Evolutionary conservation across 2,797 vertebrate genomes (phyloP), one percentile per base, ranked within the genome.

Genomic region (Mastacembelus armatus): DNA sequence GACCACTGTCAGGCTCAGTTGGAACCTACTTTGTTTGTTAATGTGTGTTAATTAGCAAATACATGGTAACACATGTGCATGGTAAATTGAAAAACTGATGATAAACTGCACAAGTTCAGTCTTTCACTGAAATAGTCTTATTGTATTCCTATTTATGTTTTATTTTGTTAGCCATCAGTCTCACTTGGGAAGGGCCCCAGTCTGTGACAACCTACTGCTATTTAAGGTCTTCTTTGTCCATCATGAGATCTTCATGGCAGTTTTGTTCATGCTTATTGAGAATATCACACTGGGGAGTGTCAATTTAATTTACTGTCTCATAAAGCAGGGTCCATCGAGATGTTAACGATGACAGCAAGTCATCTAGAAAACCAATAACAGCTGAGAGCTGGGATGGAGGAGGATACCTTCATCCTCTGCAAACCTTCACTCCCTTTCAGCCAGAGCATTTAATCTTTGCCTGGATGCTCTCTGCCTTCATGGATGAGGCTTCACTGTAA

Each of bases 251-350:
- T 44, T 77, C 29, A 43, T 9, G 27, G 40, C 59, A 75, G 65
- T 38, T 62, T 73, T 50, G 70, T 74, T 47, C 66, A 7, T 33
- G 56, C 60, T 67, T 49, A 39, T 54, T 44, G 32, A 49, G 39
- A 48, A 74, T 64, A 67, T 64, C 47, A 36, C 63, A 24, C 40
- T 45, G 35, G 60, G 57, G 66, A 74, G 71, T 77, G 77, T 78
- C 67, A 51, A 38, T 74, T 71, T 77, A 66, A 85, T 88, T 85
- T 76, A 84, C 63, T 64, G 73, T 81, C 57, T 78, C 66, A 69
- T 82, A 88, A 85, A 81, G 56, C 19, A 10, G 15, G 32, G 49
- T 24, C 59, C 71, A 59, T 36, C 70, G 75, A 77, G 76, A 84
- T 56, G 78, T 77, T 67, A 80, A 80, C 49, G 14, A 71, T 84